Evolutionary conservation across 2,113 vertebrate species (phyloP).

Genomic region (Microtus pennsylvanicus): DNA sequence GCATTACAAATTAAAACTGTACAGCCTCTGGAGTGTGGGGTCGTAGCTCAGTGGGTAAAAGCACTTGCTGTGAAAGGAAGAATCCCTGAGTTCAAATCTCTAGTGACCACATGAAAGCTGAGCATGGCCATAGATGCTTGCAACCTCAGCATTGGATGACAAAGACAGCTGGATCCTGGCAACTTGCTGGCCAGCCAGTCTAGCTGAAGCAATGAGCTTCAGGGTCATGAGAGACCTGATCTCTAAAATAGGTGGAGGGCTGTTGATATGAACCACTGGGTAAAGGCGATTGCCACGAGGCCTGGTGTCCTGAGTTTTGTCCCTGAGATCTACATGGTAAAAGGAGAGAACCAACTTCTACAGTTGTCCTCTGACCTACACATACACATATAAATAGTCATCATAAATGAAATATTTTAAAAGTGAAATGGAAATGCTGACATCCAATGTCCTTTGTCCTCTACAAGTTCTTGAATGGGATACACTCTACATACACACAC

Average conservation of each 20-base stretch:
- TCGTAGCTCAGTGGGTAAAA: background rate
- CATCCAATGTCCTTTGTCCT: background rate
- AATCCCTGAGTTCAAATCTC: background rate
- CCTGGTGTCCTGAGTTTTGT: background rate
- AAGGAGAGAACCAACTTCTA: background rate
- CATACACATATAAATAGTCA: background rate
- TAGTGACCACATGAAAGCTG: background rate
- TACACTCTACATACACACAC: background rate
- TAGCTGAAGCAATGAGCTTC: background rate
- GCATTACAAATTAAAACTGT: background rate
- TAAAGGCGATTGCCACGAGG: background rate
- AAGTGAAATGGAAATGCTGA: background rate
- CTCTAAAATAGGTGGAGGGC: background rate
- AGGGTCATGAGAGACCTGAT: background rate
- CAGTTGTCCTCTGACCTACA: background rate
- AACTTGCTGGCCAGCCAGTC: background rate
- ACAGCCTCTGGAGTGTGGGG: too few relatives aligned
- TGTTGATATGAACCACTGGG: background rate
- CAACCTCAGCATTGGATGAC: background rate
- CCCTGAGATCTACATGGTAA: background rate
- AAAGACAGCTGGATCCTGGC: background rate
- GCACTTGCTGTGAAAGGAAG: background rate
- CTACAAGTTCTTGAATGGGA: background rate
- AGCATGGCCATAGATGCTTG: background rate
- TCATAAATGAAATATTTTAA: background rate